Base-by-base conservation (phyloP, 2,113 vertebrate genomes). In the Larimichthys crocea region DNA sequence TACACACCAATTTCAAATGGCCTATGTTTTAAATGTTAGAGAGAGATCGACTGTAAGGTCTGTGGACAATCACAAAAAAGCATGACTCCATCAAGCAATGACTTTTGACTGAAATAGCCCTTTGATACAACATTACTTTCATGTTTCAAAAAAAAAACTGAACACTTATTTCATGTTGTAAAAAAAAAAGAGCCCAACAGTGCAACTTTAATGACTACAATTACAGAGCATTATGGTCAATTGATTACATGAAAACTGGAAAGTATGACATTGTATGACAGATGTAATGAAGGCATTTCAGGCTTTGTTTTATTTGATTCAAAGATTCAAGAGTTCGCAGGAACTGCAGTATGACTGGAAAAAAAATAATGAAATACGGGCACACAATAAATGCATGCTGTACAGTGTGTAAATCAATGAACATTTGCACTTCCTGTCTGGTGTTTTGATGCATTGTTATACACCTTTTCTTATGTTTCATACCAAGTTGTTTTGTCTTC, bases 1-100 rank as follows among this genome's bases (percentile, higher is more conserved):
- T 64, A 52, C 74, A 76, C 79, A 64, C 74, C 82, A 46, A 55
- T 62, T 86, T 71, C 61, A 81, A 74, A 84, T 8, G n/a, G 14
- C 31, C 31, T 19, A 16, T 55, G 40, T 55, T 76, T 55, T 10
- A n/a, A 64, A 73, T 42, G 24, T 75, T 80, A 59, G 3, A 20
- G n/a, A 40, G 35, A 26, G 26, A 40, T 40, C 35, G 35, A 40
- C 35, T 40, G 2, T 40, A 40, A 40, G 35, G 35, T 9, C 35
- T 40, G n/a, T 11, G 20, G 48, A 52, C 46, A 52, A 20, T 68
- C 26, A 67, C 16, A 29, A n/a, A 48, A 44, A 26, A 31, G 29
- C 59, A 31, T 0, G 3, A 49, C 10, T 14, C 12, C n/a, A 12
- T 44, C n/a, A 8, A 44, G 68, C 15, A 44, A 10, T 44, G 14